Percentiles rank a stretch among this genome's conserved stretches.
phyloP scores from a whole-genome alignment of 2,888 invertebrate species.

The Cyclophora albipunctata region DNA sequence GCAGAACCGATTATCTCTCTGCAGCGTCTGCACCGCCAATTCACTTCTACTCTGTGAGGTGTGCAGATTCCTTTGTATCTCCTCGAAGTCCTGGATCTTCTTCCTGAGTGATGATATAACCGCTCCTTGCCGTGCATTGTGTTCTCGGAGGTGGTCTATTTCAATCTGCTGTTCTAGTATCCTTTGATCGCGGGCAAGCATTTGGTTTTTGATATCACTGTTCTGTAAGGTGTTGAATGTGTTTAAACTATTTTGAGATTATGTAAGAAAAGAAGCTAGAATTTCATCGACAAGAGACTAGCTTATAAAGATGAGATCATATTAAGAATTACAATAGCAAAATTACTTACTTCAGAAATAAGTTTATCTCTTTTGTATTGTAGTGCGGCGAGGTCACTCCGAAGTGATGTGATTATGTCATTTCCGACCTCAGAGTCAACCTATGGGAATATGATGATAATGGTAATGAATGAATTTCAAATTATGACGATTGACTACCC shows the following conservation, averaged over 20 bases:
- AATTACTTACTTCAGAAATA: conserved; percentile 78
- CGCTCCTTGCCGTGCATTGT: conserved; percentile 87
- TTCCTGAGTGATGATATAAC: conserved; percentile 86
- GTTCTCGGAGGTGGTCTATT: conserved; percentile 85
- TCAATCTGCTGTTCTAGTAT: conserved; percentile 86
- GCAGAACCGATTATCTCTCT: conserved; percentile 81
- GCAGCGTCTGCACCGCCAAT: conserved; percentile 82
- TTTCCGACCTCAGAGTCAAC: conserved; percentile 75
- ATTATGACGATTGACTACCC: too few species aligned
- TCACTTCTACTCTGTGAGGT: conserved; percentile 78
- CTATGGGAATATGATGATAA: conserved; percentile 37
- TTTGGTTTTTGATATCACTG: conserved; percentile 80
- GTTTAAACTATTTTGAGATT: background rate
- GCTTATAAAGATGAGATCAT: background rate
- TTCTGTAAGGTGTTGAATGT: conserved; percentile 64
- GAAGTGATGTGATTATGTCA: conserved; percentile 83
- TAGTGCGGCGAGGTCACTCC: conserved; percentile 88
- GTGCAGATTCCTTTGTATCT: conserved; percentile 82
- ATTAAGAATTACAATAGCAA: background rate
- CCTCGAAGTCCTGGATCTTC: conserved; percentile 86
- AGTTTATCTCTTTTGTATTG: conserved; percentile 90
- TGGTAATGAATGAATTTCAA: too few species aligned
- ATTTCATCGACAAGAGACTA: background rate
- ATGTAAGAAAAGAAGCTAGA: background rate
- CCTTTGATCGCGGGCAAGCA: conserved; percentile 82